phyloP scores from a whole-genome alignment of 2,888 invertebrate genomes.

The Lampropteryx suffumata region DNA sequence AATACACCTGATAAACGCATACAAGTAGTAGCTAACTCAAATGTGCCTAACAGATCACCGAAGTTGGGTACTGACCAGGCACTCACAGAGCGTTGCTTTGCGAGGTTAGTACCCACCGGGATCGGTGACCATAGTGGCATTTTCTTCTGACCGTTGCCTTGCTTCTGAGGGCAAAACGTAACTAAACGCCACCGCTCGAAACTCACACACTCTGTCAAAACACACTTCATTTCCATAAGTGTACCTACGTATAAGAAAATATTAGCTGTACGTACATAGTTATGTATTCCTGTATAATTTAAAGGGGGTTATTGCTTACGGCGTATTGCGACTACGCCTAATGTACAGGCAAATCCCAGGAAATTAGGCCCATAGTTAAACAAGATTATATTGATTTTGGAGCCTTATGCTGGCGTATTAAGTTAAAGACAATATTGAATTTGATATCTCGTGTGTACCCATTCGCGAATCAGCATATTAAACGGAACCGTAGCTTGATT shows the following conservation, averaged over 20 bases:
- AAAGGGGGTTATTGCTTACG: conserved; percentile 43
- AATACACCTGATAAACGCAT: no score
- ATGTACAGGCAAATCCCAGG: conserved; percentile 49
- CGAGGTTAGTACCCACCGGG: no score
- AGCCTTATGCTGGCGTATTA: conserved; percentile 48
- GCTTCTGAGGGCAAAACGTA: no score
- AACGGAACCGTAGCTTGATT: conserved; percentile 11
- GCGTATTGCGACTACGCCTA: conserved; percentile 45
- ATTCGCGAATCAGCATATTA: conserved; percentile 28
- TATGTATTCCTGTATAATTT: conserved; percentile 27
- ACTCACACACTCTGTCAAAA: no score
- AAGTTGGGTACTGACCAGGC: no score
- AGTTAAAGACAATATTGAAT: conserved; percentile 54
- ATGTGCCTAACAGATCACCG: no score
- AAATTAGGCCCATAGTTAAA: conserved; percentile 58
- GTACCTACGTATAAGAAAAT: conserved; percentile 1
- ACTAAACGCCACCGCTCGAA: not conserved
- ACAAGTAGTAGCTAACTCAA: no score
- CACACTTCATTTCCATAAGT: no score
- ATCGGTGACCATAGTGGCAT: no score
- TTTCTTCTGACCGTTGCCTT: not conserved
- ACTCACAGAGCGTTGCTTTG: no score
- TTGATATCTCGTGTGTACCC: conserved; percentile 45
- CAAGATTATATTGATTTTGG: conserved; percentile 61
- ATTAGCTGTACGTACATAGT: conserved; percentile 1